A percentile compares a stretch with the other conserved stretches of the same genome.
phyloP scores from a whole-genome alignment of 2,113 vertebrate species.

The Pipa parva region DNA sequence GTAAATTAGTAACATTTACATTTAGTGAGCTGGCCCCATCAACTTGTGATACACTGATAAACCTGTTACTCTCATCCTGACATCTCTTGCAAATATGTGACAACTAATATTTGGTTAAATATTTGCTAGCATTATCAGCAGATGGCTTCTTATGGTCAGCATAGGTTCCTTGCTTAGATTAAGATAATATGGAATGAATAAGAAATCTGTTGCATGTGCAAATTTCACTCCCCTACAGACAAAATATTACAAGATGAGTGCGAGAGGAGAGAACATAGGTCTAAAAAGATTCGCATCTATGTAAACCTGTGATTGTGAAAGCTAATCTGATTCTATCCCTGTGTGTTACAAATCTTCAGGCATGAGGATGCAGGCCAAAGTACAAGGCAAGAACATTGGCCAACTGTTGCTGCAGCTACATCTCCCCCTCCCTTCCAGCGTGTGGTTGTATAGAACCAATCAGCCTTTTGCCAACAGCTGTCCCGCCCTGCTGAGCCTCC shows the following conservation, averaged over 20 bases:
- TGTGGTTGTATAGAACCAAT: slow-evolving; percentile 43
- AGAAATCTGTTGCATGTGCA: background rate
- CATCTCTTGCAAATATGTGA: too few species aligned
- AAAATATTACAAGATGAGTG: background rate
- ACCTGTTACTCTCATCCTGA: too few species aligned
- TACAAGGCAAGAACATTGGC: slow-evolving; percentile 52
- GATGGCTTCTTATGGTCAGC: too few species aligned
- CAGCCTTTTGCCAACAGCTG: slow-evolving; percentile 22
- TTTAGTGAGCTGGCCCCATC: too few species aligned
- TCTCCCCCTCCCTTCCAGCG: slow-evolving; percentile 30
- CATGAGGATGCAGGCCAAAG: slow-evolving; percentile 54
- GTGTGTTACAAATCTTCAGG: slow-evolving; percentile 40
- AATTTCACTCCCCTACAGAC: background rate
- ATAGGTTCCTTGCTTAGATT: too few species aligned
- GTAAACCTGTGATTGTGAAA: slow-evolving; percentile 30
- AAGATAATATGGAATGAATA: background rate
- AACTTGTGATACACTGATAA: too few species aligned
- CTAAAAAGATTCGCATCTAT: background rate
- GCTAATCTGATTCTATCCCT: slow-evolving; percentile 37
- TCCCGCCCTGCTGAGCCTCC: slow-evolving; percentile 21
- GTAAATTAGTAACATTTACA: too few species aligned
- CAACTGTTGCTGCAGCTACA: slow-evolving; percentile 50
- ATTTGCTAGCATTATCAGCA: too few species aligned
- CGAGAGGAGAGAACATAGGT: background rate
- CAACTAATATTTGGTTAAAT: too few species aligned